Percentiles rank a stretch among this genome's conserved stretches.
Evolutionary conservation across 1,140 invertebrate genomes (phyloP).

Genomic region (Cardiocondyla obscurior): DNA sequence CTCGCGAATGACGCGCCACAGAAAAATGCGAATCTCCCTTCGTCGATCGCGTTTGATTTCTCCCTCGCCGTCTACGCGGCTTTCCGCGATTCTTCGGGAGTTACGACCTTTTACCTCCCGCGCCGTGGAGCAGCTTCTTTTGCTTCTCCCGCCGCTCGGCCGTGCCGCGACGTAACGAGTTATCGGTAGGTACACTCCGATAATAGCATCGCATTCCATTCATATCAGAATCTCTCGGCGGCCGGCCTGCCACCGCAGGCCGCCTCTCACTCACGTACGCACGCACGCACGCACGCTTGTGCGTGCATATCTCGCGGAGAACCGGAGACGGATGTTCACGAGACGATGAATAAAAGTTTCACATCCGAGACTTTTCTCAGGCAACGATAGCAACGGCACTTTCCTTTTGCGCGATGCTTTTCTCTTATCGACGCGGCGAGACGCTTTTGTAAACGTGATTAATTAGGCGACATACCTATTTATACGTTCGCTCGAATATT

Average conservation of each 20-base stretch:
- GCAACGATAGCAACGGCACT: not conserved
- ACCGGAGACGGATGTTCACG: not conserved
- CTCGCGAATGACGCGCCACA: not conserved
- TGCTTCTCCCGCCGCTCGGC: not conserved
- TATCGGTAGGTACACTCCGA: conserved; percentile 78
- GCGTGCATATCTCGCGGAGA: not conserved
- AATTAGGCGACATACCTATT: not conserved
- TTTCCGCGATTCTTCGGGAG: conserved; percentile 44
- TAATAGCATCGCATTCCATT: conserved; percentile 82
- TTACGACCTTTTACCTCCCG: conserved; percentile 53
- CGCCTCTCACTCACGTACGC: conserved; percentile 16
- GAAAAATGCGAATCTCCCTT: conserved; percentile 21
- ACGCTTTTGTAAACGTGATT: not conserved
- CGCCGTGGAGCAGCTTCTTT: conserved; percentile 21
- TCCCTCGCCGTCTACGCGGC: not conserved
- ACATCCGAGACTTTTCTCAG: not conserved
- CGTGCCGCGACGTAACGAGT: conserved; percentile 65
- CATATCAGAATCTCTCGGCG: conserved; percentile 76
- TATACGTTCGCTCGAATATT: conserved; percentile 5
- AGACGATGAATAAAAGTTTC: not conserved
- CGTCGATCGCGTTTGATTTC: not conserved
- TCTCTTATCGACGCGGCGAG: not conserved
- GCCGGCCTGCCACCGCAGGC: conserved; percentile 48
- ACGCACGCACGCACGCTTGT: not conserved
- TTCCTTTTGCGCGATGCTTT: not conserved